Base-by-base conservation (phyloP, 2,113 vertebrate species). In the Tricholaema leucomelas region DNA sequence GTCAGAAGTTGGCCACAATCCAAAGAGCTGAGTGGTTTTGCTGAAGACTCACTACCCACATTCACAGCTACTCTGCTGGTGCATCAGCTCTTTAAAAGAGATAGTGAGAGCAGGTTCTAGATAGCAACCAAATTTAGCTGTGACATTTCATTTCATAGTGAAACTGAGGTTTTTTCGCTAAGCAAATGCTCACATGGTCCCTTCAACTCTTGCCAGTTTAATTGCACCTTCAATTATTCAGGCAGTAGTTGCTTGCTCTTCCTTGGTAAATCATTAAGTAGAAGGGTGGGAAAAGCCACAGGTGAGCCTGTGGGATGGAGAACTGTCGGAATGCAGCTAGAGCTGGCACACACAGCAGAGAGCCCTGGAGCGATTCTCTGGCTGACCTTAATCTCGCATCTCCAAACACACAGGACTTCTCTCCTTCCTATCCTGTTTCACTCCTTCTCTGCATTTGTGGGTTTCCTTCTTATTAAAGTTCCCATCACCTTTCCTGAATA, bases 191-290 rank as follows among this genome's bases (percentile, higher is more conserved):
- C 44, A 17, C 21, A 28, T 42, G 14, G 28, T 91, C 15, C 40
- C 63, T 17, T 82, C 55, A 50, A 44, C 30, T 81, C 65, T 70
- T 92, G 54, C 84, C 40, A 55, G 44, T 87, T 85, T 87, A 93
- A 93, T 93, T 91, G 89, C 77, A 82, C 55, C 71, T 82, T 82
- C 59, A 91, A 33, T 89, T 94, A 92, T 94, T 91, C 85, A 92
- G 71, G 33, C 58, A 58, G 87, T 21, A 69, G 77, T 54, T 89
- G 55, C 36, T 84, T 59, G 38, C 5, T 69, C 58, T 79, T 79
- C 33, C 78, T 30, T 64, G 60, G 3, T 86, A 70, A 93, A 95
- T 91, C 87, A 87, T 82, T 89, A 79, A 88, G 54, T 21, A 81
- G 77, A 85, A 56, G 35, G 75, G 65, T 40, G 33, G n/a, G 61